Evolutionary conservation across 2,888 invertebrate species (phyloP).

Genomic region (Chrysodeixis includens): DNA sequence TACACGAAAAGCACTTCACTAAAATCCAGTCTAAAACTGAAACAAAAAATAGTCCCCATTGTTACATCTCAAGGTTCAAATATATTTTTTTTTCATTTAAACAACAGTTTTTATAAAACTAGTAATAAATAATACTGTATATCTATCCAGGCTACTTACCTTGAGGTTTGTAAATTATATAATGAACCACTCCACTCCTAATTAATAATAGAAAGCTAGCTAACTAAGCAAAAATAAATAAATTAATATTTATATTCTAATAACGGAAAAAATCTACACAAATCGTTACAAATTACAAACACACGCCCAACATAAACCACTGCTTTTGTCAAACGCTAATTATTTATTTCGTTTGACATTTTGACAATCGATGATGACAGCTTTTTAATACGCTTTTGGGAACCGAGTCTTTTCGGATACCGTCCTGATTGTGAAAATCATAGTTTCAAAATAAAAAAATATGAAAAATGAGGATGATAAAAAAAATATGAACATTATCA

Average conservation of each 20-base stretch:
- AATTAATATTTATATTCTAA: slow-evolving; percentile 26
- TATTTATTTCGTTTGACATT: slow-evolving; percentile 25
- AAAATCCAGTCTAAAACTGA: too few species aligned
- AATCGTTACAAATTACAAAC: slow-evolving; percentile 46
- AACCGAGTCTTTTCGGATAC: neutral
- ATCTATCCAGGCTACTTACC: slow-evolving; percentile 38
- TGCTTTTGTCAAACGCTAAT: slow-evolving; percentile 37
- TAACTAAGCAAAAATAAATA: slow-evolving; percentile 21
- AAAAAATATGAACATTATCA: too few species aligned
- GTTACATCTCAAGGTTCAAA: neutral
- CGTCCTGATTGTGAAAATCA: too few species aligned
- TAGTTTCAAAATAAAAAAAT: too few species aligned
- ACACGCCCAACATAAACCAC: slow-evolving; percentile 48
- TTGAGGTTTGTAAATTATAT: slow-evolving; percentile 42
- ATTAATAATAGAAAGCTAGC: slow-evolving; percentile 21
- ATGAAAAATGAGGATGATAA: too few species aligned
- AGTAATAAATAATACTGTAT: neutral
- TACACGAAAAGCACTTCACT: too few species aligned
- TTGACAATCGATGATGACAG: neutral
- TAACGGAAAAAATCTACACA: slow-evolving; percentile 34
- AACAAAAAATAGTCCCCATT: too few species aligned
- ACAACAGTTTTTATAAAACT: neutral
- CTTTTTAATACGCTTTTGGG: neutral
- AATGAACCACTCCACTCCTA: slow-evolving; percentile 26
- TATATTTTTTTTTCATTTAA: neutral